A percentile compares a stretch with the other conserved stretches of the same genome.
Conservation (phyloP, 2,888 invertebrate genomes). For the Trissonchulus latispiculum region DNA sequence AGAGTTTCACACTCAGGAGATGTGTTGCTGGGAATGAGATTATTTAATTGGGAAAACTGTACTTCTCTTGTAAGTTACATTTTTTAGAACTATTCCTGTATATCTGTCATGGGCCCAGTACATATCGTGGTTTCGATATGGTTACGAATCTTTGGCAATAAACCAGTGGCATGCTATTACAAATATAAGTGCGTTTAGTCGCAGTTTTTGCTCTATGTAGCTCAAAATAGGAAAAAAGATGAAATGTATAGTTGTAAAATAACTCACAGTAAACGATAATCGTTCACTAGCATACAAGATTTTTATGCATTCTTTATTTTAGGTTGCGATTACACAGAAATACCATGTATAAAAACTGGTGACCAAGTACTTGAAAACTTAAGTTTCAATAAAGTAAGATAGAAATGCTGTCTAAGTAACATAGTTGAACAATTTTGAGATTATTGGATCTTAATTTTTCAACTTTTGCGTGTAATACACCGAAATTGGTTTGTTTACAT, state of each 20-base stretch:
- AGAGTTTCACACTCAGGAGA: no score
- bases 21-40: no score
- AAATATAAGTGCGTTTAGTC: constrained; percentile 28
- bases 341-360: constrained; percentile 30
- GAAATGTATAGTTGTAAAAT: no score
- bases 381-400: constrained; percentile 31
- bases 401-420: not conserved
- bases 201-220: no score
- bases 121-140: constrained; percentile 35
- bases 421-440: constrained; percentile 8
- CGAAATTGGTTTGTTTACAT: no score
- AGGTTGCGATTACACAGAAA: constrained; percentile 24
- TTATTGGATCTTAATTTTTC: not conserved
- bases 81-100: constrained; percentile 33
- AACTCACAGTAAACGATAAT: not conserved
- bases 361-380: constrained; percentile 29
- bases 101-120: constrained; percentile 39
- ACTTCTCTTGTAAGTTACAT: no score
- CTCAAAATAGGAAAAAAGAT: no score
- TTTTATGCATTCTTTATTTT: constrained; percentile 19
- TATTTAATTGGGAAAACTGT: no score
- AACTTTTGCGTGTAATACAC: no score
- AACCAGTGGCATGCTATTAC: constrained; percentile 33
- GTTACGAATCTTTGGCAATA: constrained; percentile 33
- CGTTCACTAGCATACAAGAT: not conserved